Evolutionary conservation across 2,113 vertebrate genomes (phyloP), one percentile per base, ranked within the genome.

Genomic region (Fukomys damarensis): DNA sequence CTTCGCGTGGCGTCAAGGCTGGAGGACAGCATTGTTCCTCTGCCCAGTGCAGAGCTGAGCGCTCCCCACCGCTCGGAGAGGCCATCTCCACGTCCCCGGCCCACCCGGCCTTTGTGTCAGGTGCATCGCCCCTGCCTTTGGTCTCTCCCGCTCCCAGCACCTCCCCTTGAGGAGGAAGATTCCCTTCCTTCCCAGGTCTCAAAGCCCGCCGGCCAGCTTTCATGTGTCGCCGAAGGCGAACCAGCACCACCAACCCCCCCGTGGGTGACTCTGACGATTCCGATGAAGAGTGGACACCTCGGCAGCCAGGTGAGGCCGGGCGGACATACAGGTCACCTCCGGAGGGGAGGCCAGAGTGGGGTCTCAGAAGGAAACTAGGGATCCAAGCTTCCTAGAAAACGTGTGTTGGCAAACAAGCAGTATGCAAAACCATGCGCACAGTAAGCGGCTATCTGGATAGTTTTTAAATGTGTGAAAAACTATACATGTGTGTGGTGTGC

Each of bases 251-350:
- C 52, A 93, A 28, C 56, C 13, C 54, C 35, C 70, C 41, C 7
- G 59, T 41, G 11, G 82, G 86, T 12, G 95, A 97, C 32, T 61
- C 68, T 46, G 97, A 96, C 58, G 98, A 97, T 52, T 98, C 97
- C 0, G 96, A 97, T 88, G 97, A 97, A 35, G 97, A 98, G 43
- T 97, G 98, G 98, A 98, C 82, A 5, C 98, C 97, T 28, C 94
- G 90, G 65, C 74, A 46, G 63, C 94, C 77, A 95, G 98, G 95
- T 97, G 95, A 95, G 30, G 30, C n/a, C 30, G 52, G 61, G 43
- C 72, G 20, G n/a, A 52, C 0, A 56, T 20, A 22, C 46, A 46
- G 17, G 7, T 46, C 17, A 30, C 41, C 13, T 20, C 46, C 10
- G 10, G n/a, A 74, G 49, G 43, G 17, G 3, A 32, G 17, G n/a